A percentile compares a stretch with the other conserved stretches of the same genome.
phyloP scores from a whole-genome alignment of 2,888 invertebrate species.

The Bembecia ichneumoniformis region DNA sequence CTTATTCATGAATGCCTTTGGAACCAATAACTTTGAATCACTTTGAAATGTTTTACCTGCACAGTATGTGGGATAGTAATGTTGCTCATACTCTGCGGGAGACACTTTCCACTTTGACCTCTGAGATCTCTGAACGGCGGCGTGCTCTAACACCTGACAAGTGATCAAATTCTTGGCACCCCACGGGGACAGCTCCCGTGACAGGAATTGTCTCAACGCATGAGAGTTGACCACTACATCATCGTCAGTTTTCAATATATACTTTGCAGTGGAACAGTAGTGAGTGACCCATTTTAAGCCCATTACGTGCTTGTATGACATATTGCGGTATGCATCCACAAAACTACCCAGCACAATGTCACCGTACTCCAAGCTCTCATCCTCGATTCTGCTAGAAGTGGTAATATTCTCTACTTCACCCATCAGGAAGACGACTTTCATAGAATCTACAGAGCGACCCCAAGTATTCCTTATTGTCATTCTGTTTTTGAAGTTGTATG shows the following conservation, averaged over 20 bases:
- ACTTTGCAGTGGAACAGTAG: constrained; percentile 75
- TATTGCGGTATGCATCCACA: constrained; percentile 82
- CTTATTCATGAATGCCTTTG: too few relatives aligned
- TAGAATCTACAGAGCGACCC: constrained; percentile 71
- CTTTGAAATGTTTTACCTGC: too few relatives aligned
- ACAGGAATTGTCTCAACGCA: constrained; percentile 72
- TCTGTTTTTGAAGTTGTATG: constrained; percentile 76
- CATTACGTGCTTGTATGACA: constrained; percentile 85
- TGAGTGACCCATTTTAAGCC: constrained; percentile 79
- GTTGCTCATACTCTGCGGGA: constrained; percentile 74
- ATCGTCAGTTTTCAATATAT: constrained; percentile 79
- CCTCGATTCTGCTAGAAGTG: constrained; percentile 58
- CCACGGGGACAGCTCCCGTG: constrained; percentile 70
- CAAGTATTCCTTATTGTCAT: constrained; percentile 80
- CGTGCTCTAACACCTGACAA: constrained; percentile 69
- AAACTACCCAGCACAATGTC: constrained; percentile 86
- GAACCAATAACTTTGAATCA: too few relatives aligned
- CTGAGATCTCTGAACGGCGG: constrained; percentile 72
- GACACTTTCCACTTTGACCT: constrained; percentile 85
- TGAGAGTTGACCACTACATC: constrained; percentile 82
- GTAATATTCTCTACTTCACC: constrained; percentile 50
- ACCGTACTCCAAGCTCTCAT: constrained; percentile 70
- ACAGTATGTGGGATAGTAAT: constrained; percentile 82
- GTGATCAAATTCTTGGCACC: constrained; percentile 75
- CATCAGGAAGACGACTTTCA: constrained; percentile 77